These are phyloP conservation scores for Argynnis bischoffii DNA, from an alignment of 2,888 invertebrate genomes.

Conservation along the genomic window DNA sequence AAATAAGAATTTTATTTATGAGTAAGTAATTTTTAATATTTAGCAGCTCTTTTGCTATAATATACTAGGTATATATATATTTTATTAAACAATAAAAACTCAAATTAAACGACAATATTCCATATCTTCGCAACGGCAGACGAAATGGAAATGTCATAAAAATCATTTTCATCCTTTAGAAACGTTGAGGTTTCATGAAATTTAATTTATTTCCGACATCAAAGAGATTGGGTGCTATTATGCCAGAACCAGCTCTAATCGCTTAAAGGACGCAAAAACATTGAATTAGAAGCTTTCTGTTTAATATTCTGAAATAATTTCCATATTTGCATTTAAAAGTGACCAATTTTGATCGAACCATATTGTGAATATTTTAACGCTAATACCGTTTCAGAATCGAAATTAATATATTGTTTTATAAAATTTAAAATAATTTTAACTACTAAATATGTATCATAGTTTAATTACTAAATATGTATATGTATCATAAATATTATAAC, in stretches of 20 bases:
- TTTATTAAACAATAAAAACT: background rate
- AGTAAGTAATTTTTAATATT: no score
- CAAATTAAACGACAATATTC: slow-evolving; percentile 10
- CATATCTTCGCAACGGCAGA: slow-evolving; percentile 10
- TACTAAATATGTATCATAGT: no score
- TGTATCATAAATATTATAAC: no score
- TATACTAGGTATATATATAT: background rate
- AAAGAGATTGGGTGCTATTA: slow-evolving; percentile 44
- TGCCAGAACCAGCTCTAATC: slow-evolving; percentile 30
- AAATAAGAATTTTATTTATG: no score
- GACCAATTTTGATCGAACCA: slow-evolving; percentile 13
- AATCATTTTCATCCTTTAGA: slow-evolving; percentile 45
- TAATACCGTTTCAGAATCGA: slow-evolving; percentile 1
- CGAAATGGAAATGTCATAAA: slow-evolving; percentile 42
- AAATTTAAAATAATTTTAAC: background rate
- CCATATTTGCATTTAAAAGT: slow-evolving; percentile 22
- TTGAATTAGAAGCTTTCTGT: slow-evolving; percentile 21
- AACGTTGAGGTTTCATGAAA: slow-evolving; percentile 46
- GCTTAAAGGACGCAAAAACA: slow-evolving; percentile 29
- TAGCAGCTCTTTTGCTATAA: no score
- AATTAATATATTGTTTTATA: slow-evolving; percentile 5
- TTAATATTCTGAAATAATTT: slow-evolving; percentile 25
- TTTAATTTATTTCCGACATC: slow-evolving; percentile 55
- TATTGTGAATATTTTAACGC: slow-evolving; percentile 22
- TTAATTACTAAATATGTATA: no score